Conservation (phyloP, 53 echinoderm and acorn worm species). For the Antedon mediterranea region DNA sequence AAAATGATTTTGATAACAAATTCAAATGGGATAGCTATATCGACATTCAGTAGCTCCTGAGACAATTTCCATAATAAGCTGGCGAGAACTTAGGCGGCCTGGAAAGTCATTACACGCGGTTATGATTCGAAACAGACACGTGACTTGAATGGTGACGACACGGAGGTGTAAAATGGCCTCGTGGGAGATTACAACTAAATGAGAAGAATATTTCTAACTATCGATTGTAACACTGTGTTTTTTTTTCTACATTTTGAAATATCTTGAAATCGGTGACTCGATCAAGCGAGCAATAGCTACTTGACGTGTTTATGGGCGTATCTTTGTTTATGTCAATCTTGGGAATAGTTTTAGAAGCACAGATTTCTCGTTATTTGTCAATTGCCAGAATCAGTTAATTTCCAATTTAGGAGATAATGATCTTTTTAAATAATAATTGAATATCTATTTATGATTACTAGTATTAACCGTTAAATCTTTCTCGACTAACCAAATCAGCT, state of each 20-base stretch:
- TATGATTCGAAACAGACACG: background rate
- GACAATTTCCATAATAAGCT: background rate
- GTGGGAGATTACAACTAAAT: background rate
- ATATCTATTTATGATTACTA: no score
- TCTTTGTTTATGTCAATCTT: background rate
- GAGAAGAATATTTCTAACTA: background rate
- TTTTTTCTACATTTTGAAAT: background rate
- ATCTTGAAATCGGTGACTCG: background rate
- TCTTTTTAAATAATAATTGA: no score
- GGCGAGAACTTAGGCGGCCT: background rate
- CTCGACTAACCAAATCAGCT: no score
- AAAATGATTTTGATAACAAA: background rate
- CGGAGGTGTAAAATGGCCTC: background rate
- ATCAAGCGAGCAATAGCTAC: background rate
- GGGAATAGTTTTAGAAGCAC: background rate
- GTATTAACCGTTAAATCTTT: no score
- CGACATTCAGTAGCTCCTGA: background rate
- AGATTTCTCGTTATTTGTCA: background rate
- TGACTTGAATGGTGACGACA: background rate
- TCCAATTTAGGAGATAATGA: background rate
- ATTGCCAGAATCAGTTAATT: background rate
- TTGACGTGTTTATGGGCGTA: background rate
- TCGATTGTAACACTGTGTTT: background rate
- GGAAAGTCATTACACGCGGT: background rate
- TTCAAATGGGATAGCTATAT: background rate